Percentiles rank a stretch among this genome's conserved stretches.
These are phyloP conservation scores for Chesias legatella DNA, from an alignment of 2,888 invertebrate genomes.

Conservation along the genomic window DNA sequence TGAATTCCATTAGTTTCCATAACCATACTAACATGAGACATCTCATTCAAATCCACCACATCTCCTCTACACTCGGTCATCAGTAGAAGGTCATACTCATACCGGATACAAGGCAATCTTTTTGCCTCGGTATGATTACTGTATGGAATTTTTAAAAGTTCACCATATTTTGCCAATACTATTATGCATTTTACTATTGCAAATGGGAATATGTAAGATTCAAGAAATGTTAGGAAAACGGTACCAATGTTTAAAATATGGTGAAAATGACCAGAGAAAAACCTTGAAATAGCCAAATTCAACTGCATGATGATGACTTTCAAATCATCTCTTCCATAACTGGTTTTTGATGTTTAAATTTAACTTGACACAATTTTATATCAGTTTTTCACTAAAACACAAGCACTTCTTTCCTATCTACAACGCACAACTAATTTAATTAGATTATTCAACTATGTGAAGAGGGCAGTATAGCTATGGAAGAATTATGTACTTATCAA, in stretches of 20 bases:
- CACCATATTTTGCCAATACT: slow-evolving; percentile 43
- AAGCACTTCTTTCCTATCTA: too few relatives aligned
- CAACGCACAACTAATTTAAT: slow-evolving; percentile 6
- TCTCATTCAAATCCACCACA: slow-evolving; percentile 27
- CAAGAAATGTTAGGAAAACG: slow-evolving; percentile 45
- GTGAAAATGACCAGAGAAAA: slow-evolving; percentile 34
- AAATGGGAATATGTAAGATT: slow-evolving; percentile 49
- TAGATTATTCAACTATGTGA: slow-evolving; percentile 7
- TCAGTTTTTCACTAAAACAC: too few relatives aligned
- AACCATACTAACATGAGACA: slow-evolving; percentile 46
- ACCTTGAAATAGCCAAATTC: slow-evolving; percentile 21
- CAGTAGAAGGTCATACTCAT: slow-evolving; percentile 45
- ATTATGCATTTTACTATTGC: slow-evolving; percentile 52
- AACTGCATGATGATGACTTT: slow-evolving; percentile 15
- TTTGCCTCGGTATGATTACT: slow-evolving; percentile 11
- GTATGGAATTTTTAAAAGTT: slow-evolving; percentile 25
- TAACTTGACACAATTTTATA: not conserved
- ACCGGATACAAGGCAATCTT: slow-evolving; percentile 28
- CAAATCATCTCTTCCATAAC: not conserved
- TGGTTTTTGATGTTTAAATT: not conserved
- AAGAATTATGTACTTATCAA: too few relatives aligned
- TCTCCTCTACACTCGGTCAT: slow-evolving; percentile 35
- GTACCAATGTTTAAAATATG: slow-evolving; percentile 40
- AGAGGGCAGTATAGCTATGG: too few relatives aligned
- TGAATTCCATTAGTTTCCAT: slow-evolving; percentile 42